Evolutionary conservation across 2,113 vertebrate species (phyloP), one percentile per base, ranked within the genome.

Genomic region (Callospermophilus lateralis): DNA sequence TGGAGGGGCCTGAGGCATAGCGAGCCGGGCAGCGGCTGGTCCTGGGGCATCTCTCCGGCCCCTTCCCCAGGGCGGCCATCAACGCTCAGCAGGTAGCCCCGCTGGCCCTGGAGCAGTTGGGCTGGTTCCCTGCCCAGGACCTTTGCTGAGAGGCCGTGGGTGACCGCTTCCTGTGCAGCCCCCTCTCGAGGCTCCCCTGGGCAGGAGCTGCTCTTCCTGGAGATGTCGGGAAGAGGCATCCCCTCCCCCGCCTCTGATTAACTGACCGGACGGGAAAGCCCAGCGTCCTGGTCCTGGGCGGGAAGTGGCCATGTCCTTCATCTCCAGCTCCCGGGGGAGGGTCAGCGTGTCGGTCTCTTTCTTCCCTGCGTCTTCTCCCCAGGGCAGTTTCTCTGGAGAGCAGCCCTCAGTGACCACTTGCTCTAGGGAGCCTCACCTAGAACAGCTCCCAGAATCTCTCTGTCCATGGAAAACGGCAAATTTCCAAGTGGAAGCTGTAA

Each of bases 61-160:
- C 61, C 19, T 1, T 5, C 1, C 26, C 32, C 17, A 45, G 19
- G 19, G 8, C 0, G 10, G 10, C 1, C 19, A 9, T 1, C 63
- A 30, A 17, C 0, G 1, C 65, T 53, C 26, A 6, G 4, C 7
- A 11, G 32, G 20, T 0, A 3, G 5, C 28, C 30, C 45, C 12
- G 53, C 12, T 1, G 26, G 0, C 37, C 76, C 53, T 26, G 16
- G 0, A 32, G 8, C 7, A 10, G 32, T 6, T 13, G 5, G 72
- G 24, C 11, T 6, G 10, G 4, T 2, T 37, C 65, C 37, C 39
- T 8, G 19, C 37, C 73, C 63, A 3, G 80, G 61, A 16, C 34
- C 63, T 65, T 58, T 12, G 48, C 67, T 26, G 37, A 51, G 16
- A 30, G 20, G 22, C 39, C n/a, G 28, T 28, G 93, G 34, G 16